Base-by-base conservation (phyloP, 2,888 invertebrate species). In the Erannis defoliaria region DNA sequence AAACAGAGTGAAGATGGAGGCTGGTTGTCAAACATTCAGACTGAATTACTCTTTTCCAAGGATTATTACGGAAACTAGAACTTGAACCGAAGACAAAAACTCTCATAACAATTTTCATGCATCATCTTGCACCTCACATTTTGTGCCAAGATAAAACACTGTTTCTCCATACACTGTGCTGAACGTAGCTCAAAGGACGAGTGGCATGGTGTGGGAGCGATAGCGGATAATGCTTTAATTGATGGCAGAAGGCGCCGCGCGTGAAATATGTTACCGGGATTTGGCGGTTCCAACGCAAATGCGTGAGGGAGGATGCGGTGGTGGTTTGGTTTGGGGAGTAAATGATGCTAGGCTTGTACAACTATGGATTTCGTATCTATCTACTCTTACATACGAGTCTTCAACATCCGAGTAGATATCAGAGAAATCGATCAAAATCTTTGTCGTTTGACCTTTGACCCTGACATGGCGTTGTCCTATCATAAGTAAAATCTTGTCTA, bases 201-300 rank as follows among this genome's bases (percentile, higher is more conserved):
- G 56, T 70, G 62, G 68, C 61, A 57, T 49, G 62, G 62, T 62
- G 53, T 61, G 66, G 60, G 55, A 68, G 64, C 71, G 71, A 71
- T 71, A 71, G 71, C 67, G 71, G 67, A 66, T 71, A 67, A 71
- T 71, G 57, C 68, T 67, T 64, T 67, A 71, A 71, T 71, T 68
- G 68, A 71, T 68, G 68, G 65, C 64, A 62, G 62, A 62, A 38
- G 31, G 53, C 46, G 43, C 18, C 33, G 40, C 62, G 66, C 62
- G 65, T 65, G 70, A 70, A 70, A 70, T 70, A 70, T 70, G 70
- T 70, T 70, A 50, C 57, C 29, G 57, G 61, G 66, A 70, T 70
- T 67, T 66, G 62, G 62, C 40, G 62, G 63, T 61, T 58, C 58
- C 62, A 48, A 55, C 51, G 60, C 38, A 65, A 70, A 60, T 55